Percentiles rank a stretch among this genome's conserved stretches.
Conservation (phyloP, 2,797 vertebrate genomes). For the Danio albolineatus region DNA sequence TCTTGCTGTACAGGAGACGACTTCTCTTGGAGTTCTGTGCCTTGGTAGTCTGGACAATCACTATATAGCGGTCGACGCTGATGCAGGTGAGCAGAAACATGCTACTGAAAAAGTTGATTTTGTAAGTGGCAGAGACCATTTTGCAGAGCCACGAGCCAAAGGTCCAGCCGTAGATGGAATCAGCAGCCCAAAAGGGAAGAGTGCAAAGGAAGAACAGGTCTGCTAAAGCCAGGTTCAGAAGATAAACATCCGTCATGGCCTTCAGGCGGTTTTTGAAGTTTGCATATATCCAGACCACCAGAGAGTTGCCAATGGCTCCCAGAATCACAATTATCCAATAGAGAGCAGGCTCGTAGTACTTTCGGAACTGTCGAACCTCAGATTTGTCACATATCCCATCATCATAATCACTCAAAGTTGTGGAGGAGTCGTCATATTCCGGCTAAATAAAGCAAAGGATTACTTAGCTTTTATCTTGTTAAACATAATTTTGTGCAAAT, state of each 20-base stretch:
- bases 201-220: conserved; percentile 88
- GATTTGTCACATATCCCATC: conserved; percentile 71
- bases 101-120: conserved; percentile 89
- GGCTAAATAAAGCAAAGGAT: conserved; percentile 8
- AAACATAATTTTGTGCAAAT: background rate
- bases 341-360: conserved; percentile 77
- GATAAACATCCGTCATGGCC: conserved; percentile 85
- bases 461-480: background rate
- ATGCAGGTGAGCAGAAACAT: conserved; percentile 88
- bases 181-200: conserved; percentile 87
- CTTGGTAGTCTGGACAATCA: conserved; percentile 79
- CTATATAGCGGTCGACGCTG: conserved; percentile 88
- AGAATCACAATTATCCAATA: conserved; percentile 82
- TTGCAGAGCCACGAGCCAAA: conserved; percentile 83
- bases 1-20: conserved; percentile 75
- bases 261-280: conserved; percentile 79
- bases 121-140: conserved; percentile 81
- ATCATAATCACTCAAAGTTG: conserved; percentile 35
- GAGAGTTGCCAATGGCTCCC: conserved; percentile 81
- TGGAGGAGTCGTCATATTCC: conserved; percentile 49
- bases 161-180: conserved; percentile 79
- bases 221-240: conserved; percentile 85
- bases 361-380: conserved; percentile 74
- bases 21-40: conserved; percentile 75
- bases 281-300: conserved; percentile 85